Evolutionary conservation across 2,113 vertebrate genomes (phyloP), one percentile per base, ranked within the genome.

Genomic region (Rafetus swinhoei): DNA sequence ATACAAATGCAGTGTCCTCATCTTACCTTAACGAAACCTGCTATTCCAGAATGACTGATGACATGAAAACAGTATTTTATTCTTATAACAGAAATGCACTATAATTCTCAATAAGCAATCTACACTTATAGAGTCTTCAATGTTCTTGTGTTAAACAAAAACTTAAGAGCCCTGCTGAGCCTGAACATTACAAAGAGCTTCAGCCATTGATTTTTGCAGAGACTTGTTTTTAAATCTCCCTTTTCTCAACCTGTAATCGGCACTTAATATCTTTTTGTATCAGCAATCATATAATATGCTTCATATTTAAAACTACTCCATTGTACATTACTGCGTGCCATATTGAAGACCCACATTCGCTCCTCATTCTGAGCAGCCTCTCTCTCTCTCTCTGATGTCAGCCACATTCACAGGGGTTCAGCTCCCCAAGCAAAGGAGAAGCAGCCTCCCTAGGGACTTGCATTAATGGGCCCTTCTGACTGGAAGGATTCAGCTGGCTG

Each of bases 401-500:
- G 95, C 91, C 52, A 10, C 8, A 53, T 55, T 89, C 86, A 80
- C 59, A 22, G 79, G 4, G 72, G 92, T 32, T 4, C 65, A 79
- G 45, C 85, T 60, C 84, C 45, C 89, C 87, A 81, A 54, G 72
- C 8, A 53, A 93, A 93, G 87, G 79, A 19, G 88, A 56, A 53
- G 59, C 62, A 84, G 81, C 83, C 29, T 97, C 97, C 97, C 93
- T 81, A 90, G 92, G 81, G 97, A 85, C 91, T 97, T 95, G 95
- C n/a, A 81, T 97, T 97, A 97, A 94, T 45, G 86, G 97, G 96
- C 96, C 94, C 94, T 88, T 52, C 53, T 15, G 84, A 94, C 62
- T 11, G 95, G 91, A 92, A 97, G 94, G 93, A 97, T 88, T 60
- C 96, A 97, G 97, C 95, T 86, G 97, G 90, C 97, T 95, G 96